Conservation (phyloP, 2,113 vertebrate species). For the Elephantulus edwardii region DNA sequence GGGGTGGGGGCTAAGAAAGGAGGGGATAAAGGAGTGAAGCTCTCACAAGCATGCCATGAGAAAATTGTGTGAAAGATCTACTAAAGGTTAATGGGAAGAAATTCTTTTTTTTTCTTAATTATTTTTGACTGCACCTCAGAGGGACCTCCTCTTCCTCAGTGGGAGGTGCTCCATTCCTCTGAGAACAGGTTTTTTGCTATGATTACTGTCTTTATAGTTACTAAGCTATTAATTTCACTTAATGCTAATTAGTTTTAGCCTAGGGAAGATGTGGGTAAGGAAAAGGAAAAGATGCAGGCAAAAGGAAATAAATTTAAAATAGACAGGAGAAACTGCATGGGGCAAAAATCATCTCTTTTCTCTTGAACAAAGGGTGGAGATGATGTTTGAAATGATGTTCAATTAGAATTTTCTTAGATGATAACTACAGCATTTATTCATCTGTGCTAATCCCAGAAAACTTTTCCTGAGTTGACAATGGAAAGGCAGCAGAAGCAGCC, state of each 20-base stretch:
- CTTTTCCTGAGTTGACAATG: background rate
- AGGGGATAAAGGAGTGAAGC: constrained; percentile 1
- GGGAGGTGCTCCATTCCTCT: background rate
- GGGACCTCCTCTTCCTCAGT: background rate
- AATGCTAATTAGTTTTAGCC: constrained; percentile 36
- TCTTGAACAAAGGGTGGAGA: constrained; percentile 1
- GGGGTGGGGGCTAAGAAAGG: background rate
- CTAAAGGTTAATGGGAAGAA: constrained; percentile 34
- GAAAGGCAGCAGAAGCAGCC: background rate
- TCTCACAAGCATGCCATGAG: constrained; percentile 56
- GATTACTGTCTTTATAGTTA: constrained; percentile 15
- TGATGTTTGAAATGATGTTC: background rate
- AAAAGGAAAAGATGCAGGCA: constrained; percentile 15
- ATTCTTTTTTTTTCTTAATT: too few relatives aligned
- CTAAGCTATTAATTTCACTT: constrained; percentile 33
- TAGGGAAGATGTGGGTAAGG: background rate
- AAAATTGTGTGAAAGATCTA: constrained; percentile 63
- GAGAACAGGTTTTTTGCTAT: constrained; percentile 21
- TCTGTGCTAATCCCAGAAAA: background rate
- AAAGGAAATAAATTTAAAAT: too few relatives aligned
- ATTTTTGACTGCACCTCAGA: background rate
- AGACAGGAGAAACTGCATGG: background rate
- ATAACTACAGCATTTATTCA: background rate
- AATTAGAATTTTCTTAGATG: background rate
- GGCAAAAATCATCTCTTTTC: background rate